phyloP scores from a whole-genome alignment of 2,113 vertebrate genomes.

The Scortum barcoo region DNA sequence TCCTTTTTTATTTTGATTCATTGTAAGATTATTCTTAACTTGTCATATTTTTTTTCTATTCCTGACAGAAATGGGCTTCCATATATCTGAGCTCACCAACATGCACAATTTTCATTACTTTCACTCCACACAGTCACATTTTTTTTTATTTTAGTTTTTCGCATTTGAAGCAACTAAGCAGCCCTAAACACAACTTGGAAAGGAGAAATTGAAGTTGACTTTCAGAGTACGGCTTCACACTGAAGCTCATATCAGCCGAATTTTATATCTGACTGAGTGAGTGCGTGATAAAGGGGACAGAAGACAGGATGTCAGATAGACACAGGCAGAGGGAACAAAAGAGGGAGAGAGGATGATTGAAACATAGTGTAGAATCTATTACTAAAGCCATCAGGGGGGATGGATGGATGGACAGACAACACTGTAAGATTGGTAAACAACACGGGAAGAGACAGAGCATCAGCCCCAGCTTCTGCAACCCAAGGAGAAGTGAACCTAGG shows the following conservation, averaged over 20 bases:
- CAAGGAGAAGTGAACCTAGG: slow-evolving; percentile 22
- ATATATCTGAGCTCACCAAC: no score
- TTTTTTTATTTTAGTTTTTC: no score
- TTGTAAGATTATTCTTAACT: neutral
- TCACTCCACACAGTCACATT: no score
- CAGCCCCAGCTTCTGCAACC: slow-evolving; percentile 8
- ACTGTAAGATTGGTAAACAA: slow-evolving; percentile 64
- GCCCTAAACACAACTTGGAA: neutral
- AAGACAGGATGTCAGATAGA: slow-evolving; percentile 32
- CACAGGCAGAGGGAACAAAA: slow-evolving; percentile 50
- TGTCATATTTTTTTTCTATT: neutral
- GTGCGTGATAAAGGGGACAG: slow-evolving; percentile 28
- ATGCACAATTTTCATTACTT: no score
- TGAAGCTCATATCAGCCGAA: slow-evolving; percentile 7
- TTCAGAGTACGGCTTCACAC: neutral
- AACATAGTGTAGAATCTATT: slow-evolving; percentile 56
- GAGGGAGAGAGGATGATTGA: slow-evolving; percentile 44
- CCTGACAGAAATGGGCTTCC: neutral
- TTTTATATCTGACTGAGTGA: slow-evolving; percentile 18
- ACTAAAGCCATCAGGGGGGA: slow-evolving; percentile 56
- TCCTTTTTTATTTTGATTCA: no score
- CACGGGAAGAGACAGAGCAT: slow-evolving; percentile 23
- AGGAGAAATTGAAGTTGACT: neutral
- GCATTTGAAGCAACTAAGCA: neutral
- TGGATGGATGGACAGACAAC: slow-evolving; percentile 54